phyloP scores from a whole-genome alignment of 2,797 vertebrate species.

The Myioborus melanocephalus region DNA sequence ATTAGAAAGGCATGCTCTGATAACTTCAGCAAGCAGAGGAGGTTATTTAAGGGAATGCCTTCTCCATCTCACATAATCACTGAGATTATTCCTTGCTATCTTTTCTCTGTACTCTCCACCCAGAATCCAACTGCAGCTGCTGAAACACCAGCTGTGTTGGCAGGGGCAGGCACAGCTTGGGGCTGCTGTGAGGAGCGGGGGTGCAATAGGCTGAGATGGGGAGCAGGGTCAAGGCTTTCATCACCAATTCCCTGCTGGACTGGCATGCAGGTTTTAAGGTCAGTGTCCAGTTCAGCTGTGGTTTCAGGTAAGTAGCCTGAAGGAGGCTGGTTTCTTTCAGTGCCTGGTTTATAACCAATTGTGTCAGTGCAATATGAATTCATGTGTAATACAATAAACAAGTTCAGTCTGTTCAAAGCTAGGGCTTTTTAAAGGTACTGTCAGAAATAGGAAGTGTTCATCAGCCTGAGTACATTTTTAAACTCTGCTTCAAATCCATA shows the following conservation, averaged over 20 bases:
- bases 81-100: constrained; percentile 31
- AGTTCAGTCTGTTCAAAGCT: background rate
- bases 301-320: background rate
- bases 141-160: background rate
- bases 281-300: background rate
- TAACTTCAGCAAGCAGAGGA: constrained; percentile 2
- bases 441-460: background rate
- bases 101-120: background rate
- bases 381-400: background rate
- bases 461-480: background rate
- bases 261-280: background rate
- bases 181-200: background rate
- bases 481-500: background rate
- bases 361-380: background rate
- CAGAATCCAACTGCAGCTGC: background rate
- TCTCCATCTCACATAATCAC: constrained; percentile 33
- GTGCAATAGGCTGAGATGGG: background rate
- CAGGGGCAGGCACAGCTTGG: background rate
- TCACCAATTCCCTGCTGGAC: background rate
- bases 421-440: background rate
- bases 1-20: constrained; percentile 11
- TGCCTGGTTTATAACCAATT: background rate
- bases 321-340: background rate
- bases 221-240: background rate
- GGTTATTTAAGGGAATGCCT: constrained; percentile 40